phyloP scores from a whole-genome alignment of 2,113 vertebrate species.

The Sus scrofa region T2T-Sscrofa CM000819.6:562001-562500 shows the following conservation, averaged over 20 bases:
- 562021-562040: background rate
- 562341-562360: background rate
- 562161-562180: fast-evolving
- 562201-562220: fast-evolving
- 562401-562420: fast-evolving
- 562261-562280: background rate
- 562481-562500: fast-evolving
- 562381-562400: background rate
- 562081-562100: background rate
- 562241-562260: background rate
- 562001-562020: background rate
- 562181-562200: background rate
- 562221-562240: background rate
- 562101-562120: fast-evolving
- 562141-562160: fast-evolving
- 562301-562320: fast-evolving
- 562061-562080: background rate
- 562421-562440: no score
- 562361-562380: no score
- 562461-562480: fast-evolving
- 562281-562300: background rate
- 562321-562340: no score
- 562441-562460: fast-evolving
- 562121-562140: background rate
- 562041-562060: background rate